A percentile compares a stretch with the other conserved stretches of the same genome.
These are phyloP conservation scores for Pegoplata infirma DNA, from an alignment of 2,888 invertebrate species.

Conservation along the genomic window DNA sequence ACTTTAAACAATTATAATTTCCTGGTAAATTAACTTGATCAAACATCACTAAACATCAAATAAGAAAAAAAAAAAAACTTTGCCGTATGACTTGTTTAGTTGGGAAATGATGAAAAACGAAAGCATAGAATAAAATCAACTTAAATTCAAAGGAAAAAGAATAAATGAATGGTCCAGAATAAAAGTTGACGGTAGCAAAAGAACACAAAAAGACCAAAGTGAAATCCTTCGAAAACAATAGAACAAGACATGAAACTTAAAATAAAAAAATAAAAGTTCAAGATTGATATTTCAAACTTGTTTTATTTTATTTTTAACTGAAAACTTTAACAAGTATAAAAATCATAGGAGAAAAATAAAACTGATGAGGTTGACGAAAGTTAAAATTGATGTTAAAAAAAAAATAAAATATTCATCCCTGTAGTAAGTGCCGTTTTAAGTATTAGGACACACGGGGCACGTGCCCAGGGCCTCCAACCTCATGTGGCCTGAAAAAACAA, in stretches of 20 bases:
- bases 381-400: slow-evolving; percentile 41
- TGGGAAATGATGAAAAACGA: slow-evolving; percentile 20
- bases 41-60: slow-evolving; percentile 61
- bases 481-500: too few species aligned
- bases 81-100: slow-evolving; percentile 33
- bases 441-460: too few species aligned
- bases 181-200: not conserved
- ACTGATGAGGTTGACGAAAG: slow-evolving; percentile 56
- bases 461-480: too few species aligned
- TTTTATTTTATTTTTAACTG: slow-evolving; percentile 10
- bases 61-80: too few species aligned
- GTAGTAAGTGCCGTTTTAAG: too few species aligned
- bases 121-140: slow-evolving; percentile 24
- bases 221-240: slow-evolving; percentile 2
- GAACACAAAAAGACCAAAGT: not conserved
- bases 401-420: slow-evolving; percentile 8
- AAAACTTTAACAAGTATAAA: slow-evolving; percentile 4
- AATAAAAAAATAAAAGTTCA: slow-evolving; percentile 4
- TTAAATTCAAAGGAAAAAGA: slow-evolving; percentile 7
- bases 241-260: slow-evolving; percentile 23
- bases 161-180: slow-evolving; percentile 19
- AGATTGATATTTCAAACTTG: slow-evolving; percentile 49
- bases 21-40: slow-evolving; percentile 66
- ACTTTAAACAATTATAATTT: slow-evolving; percentile 66
- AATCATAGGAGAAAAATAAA: slow-evolving; percentile 32